Conservation (phyloP, 53 echinoderm and acorn worm genomes). For the Actinopyga echinites region DNA sequence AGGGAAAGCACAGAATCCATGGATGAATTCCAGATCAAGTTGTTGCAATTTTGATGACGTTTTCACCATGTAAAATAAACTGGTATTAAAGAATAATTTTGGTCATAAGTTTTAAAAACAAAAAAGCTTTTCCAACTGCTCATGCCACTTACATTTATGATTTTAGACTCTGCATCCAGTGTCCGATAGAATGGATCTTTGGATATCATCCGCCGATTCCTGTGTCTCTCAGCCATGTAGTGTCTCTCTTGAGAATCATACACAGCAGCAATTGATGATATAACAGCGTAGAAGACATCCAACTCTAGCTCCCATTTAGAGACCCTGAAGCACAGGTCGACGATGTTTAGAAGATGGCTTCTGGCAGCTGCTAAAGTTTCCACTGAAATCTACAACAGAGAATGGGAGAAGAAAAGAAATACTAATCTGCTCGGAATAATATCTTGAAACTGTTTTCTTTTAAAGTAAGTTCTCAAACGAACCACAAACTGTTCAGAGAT, state of each 20-base stretch:
- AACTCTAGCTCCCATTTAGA: conserved; percentile 3
- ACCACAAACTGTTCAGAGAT: no score
- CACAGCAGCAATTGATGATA: conserved; percentile 1
- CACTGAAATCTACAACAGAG: background rate
- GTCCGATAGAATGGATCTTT: background rate
- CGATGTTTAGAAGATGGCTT: background rate
- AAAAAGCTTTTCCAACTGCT: background rate
- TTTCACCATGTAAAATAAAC: no score
- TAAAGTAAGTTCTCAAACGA: no score
- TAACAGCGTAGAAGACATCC: background rate
- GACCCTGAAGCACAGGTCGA: background rate
- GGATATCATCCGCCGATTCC: background rate
- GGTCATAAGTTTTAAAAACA: no score
- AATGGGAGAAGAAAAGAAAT: no score
- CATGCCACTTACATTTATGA: background rate
- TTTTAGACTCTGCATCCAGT: conserved; percentile 4
- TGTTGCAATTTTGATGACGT: no score
- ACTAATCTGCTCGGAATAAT: no score
- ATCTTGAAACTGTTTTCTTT: no score
- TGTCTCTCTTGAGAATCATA: conserved; percentile 15
- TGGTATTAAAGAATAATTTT: no score
- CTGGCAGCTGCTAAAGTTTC: background rate
- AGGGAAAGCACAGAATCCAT: no score
- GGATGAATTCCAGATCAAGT: no score
- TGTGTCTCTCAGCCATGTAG: background rate